Evolutionary conservation across 2,888 invertebrate genomes (phyloP).

Genomic region (Pteria penguin): DNA sequence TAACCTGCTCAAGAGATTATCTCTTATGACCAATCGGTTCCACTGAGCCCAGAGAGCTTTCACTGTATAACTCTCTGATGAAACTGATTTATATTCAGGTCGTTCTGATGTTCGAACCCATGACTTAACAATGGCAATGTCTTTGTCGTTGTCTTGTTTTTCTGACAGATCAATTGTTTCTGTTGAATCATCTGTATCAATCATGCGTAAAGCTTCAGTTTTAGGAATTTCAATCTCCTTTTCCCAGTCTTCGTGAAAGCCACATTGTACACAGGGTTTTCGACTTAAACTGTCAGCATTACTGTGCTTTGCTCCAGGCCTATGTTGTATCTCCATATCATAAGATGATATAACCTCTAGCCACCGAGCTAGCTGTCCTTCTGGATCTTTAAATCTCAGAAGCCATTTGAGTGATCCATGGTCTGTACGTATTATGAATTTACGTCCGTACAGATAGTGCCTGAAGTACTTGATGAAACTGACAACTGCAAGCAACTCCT

Average conservation of each 20-base stretch:
- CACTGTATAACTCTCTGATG: background rate
- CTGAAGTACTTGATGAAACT: background rate
- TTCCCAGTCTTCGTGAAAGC: conserved; percentile 20
- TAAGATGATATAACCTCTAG: background rate
- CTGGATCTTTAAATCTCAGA: background rate
- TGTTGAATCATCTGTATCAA: background rate
- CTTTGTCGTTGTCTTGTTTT: conserved; percentile 2
- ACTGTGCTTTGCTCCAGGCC: background rate
- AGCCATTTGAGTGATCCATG: background rate
- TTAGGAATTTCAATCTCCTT: background rate
- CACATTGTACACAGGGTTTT: background rate
- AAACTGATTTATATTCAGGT: background rate
- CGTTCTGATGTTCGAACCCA: background rate
- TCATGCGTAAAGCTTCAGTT: too few species aligned
- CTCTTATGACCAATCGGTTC: background rate
- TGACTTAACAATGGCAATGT: conserved; percentile 9
- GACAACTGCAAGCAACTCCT: too few species aligned
- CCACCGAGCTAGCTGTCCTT: conserved; percentile 3
- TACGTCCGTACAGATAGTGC: background rate
- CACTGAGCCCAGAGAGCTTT: conserved; percentile 19
- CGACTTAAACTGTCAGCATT: background rate
- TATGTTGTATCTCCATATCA: background rate
- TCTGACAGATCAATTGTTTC: background rate
- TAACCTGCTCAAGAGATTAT: background rate
- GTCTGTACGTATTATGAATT: background rate